Conservation (phyloP, 2,113 vertebrate genomes). For the Rattus rattus region DNA sequence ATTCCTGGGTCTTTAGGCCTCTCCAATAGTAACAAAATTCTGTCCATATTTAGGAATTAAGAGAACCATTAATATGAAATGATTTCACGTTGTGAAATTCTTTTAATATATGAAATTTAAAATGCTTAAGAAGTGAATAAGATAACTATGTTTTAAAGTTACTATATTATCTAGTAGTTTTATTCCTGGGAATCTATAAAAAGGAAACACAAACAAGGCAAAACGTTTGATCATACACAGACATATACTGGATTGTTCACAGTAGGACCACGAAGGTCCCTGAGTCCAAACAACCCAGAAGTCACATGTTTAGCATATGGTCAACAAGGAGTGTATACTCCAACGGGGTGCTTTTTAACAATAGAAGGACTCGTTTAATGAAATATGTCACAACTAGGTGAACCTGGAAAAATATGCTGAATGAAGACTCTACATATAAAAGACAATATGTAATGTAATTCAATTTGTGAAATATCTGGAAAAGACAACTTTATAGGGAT, state of each 20-base stretch:
- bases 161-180: constrained; percentile 22
- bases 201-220: constrained; percentile 46
- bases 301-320: not conserved
- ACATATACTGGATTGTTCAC: not conserved
- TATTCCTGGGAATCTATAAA: constrained; percentile 43
- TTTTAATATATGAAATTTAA: constrained; percentile 39
- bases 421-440: constrained; percentile 78
- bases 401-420: constrained; percentile 51
- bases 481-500: not conserved
- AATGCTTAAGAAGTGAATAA: constrained; percentile 3
- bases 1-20: not conserved
- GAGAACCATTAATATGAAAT: constrained; percentile 26
- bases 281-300: constrained; percentile 28
- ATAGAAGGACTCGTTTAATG: constrained; percentile 41
- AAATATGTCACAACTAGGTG: not conserved
- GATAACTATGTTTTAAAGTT: constrained; percentile 49
- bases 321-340: not conserved
- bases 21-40: constrained; percentile 19
- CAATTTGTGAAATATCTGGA: constrained; percentile 22
- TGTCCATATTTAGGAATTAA: constrained; percentile 47
- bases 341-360: not conserved
- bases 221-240: constrained; percentile 17
- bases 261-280: constrained; percentile 7
- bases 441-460: not conserved
- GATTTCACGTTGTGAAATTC: constrained; percentile 49